A percentile compares a stretch with the other conserved stretches of the same genome.
phyloP scores from a whole-genome alignment of 2,888 invertebrate species.

The Tenthredo distinguenda region DNA sequence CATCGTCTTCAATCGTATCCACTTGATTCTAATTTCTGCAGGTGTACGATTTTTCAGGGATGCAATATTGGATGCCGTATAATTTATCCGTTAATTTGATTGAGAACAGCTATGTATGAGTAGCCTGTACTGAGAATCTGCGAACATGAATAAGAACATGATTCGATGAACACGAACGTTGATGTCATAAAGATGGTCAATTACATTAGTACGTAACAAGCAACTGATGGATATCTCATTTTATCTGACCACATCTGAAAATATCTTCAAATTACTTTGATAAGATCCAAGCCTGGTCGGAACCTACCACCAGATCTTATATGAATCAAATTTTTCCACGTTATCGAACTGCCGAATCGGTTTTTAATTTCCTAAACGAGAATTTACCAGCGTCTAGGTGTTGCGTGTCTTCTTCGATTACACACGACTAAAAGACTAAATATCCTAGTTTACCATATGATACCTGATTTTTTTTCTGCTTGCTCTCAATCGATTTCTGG shows the following conservation, averaged over 20 bases:
- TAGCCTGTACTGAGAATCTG: conserved; percentile 60
- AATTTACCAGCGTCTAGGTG: neutral
- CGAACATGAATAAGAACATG: neutral
- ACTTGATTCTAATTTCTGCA: neutral
- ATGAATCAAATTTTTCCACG: neutral
- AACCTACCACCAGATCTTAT: neutral
- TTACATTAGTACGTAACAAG: neutral
- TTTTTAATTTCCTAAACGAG: neutral
- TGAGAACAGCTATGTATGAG: conserved; percentile 58
- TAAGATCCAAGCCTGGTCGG: neutral
- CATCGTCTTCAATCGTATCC: neutral
- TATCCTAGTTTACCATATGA: neutral
- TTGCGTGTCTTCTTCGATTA: neutral
- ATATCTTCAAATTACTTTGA: too few species aligned
- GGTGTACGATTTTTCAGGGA: neutral
- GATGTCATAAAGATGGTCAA: neutral
- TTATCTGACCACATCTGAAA: neutral
- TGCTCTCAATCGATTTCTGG: neutral
- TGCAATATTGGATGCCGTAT: neutral
- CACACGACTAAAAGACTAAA: neutral
- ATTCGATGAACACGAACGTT: neutral
- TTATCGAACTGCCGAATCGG: neutral
- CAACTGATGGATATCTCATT: neutral
- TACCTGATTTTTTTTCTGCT: neutral
- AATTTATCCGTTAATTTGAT: conserved; percentile 57